These are phyloP conservation scores for Calosoma granatense DNA, from an alignment of 1,140 invertebrate genomes.

Conservation along the genomic window DNA sequence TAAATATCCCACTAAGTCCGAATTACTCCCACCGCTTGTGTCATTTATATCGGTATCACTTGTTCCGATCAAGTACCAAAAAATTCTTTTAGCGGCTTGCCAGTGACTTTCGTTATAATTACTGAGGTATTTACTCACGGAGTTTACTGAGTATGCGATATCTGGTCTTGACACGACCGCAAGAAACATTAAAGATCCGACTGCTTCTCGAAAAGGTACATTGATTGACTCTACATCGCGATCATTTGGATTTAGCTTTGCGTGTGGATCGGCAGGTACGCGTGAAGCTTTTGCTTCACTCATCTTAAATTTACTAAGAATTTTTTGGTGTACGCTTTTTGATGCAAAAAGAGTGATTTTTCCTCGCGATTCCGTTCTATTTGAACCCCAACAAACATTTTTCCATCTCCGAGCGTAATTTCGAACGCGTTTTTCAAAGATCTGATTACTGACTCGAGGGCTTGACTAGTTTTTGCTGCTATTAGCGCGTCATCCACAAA, in stretches of 20 bases:
- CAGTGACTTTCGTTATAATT: slow-evolving; percentile 24
- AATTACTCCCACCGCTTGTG: slow-evolving; percentile 10
- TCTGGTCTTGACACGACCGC: slow-evolving; percentile 31
- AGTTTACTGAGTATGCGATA: slow-evolving; percentile 32
- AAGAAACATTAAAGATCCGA: slow-evolving; percentile 33
- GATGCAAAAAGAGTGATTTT: slow-evolving; percentile 16
- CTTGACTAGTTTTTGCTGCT: slow-evolving; percentile 10
- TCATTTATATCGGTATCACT: slow-evolving; percentile 23
- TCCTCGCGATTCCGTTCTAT: background rate
- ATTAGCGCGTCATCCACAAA: slow-evolving; percentile 25
- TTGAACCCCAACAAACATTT: background rate
- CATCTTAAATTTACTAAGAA: slow-evolving; percentile 21
- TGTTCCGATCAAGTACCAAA: slow-evolving; percentile 35
- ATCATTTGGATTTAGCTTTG: background rate
- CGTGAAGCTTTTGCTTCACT: background rate
- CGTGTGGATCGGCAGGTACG: slow-evolving; percentile 9
- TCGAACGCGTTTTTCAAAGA: background rate
- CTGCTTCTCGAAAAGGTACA: slow-evolving; percentile 27
- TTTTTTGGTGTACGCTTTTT: slow-evolving; percentile 31
- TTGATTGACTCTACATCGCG: background rate
- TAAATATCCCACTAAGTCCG: slow-evolving; percentile 22
- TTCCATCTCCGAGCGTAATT: background rate
- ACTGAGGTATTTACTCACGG: slow-evolving; percentile 24
- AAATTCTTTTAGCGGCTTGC: slow-evolving; percentile 28
- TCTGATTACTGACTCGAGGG: background rate